These are phyloP conservation scores for Drosophila pectinifera DNA, from an alignment of 1,140 invertebrate genomes.

Conservation along the genomic window DNA sequence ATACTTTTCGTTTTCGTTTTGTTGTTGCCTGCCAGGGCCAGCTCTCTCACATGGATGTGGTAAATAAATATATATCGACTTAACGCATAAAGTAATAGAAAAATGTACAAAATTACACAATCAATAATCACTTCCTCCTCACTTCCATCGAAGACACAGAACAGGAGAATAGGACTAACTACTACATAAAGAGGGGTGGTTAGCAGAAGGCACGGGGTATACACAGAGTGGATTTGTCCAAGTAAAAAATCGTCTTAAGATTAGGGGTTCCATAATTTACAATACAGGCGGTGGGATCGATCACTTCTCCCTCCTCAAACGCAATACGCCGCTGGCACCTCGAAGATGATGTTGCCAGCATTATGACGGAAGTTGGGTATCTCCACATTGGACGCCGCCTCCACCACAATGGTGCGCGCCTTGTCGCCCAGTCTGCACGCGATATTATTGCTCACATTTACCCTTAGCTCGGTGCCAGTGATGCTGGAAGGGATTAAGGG, in stretches of 20 bases:
- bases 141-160: constrained; percentile 24
- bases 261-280: constrained; percentile 58
- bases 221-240: constrained; percentile 37
- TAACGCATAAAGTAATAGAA: constrained; percentile 49
- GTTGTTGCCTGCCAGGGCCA: constrained; percentile 29
- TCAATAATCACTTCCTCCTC: constrained; percentile 14
- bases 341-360: constrained; percentile 77
- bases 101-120: constrained; percentile 67
- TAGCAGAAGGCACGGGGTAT: constrained; percentile 62
- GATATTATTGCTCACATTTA: constrained; percentile 75
- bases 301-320: constrained; percentile 38
- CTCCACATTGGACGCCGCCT: constrained; percentile 77
- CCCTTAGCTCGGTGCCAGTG: constrained; percentile 73
- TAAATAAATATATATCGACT: constrained; percentile 66
- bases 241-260: constrained; percentile 36
- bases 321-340: constrained; percentile 81
- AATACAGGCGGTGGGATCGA: constrained; percentile 14
- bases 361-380: constrained; percentile 73
- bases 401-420: constrained; percentile 70
- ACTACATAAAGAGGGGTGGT: constrained; percentile 30
- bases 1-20: constrained; percentile 58
- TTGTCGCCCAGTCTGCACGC: constrained; percentile 76
- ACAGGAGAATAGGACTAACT: constrained; percentile 44
- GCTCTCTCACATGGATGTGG: constrained; percentile 19
- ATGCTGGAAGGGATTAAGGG: constrained; percentile 35